These are phyloP conservation scores for Crypturellus undulatus DNA, from an alignment of 2,113 vertebrate genomes.

Conservation along the genomic window DNA sequence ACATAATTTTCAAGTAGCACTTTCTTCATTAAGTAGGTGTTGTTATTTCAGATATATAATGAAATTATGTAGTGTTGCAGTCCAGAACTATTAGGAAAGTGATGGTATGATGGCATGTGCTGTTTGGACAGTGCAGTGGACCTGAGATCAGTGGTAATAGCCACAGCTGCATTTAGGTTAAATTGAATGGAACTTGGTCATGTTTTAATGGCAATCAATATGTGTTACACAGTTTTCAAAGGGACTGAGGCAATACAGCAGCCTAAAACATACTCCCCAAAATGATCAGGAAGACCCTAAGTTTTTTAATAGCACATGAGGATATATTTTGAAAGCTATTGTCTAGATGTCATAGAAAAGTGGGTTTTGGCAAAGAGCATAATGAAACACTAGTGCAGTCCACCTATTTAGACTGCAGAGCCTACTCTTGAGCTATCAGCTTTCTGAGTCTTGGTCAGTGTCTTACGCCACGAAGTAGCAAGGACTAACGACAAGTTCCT, in stretches of 20 bases:
- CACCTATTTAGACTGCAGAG: background rate
- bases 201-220: fast-evolving
- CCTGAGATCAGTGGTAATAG: background rate
- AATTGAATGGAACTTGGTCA: background rate
- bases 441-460: background rate
- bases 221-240: background rate
- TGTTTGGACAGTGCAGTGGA: background rate
- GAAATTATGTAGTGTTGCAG: background rate
- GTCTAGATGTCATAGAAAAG: background rate
- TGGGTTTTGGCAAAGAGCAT: background rate
- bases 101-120: background rate
- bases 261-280: background rate
- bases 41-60: background rate
- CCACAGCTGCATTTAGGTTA: background rate
- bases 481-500: background rate
- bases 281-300: background rate
- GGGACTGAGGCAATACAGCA: background rate
- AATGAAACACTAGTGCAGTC: background rate
- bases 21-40: background rate
- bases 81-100: background rate
- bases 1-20: background rate
- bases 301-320: background rate
- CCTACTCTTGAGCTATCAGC: background rate
- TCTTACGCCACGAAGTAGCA: background rate
- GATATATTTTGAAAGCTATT: background rate